Evolutionary conservation across 2,797 vertebrate species (phyloP).

Genomic region (Naso thynnoides): DNA sequence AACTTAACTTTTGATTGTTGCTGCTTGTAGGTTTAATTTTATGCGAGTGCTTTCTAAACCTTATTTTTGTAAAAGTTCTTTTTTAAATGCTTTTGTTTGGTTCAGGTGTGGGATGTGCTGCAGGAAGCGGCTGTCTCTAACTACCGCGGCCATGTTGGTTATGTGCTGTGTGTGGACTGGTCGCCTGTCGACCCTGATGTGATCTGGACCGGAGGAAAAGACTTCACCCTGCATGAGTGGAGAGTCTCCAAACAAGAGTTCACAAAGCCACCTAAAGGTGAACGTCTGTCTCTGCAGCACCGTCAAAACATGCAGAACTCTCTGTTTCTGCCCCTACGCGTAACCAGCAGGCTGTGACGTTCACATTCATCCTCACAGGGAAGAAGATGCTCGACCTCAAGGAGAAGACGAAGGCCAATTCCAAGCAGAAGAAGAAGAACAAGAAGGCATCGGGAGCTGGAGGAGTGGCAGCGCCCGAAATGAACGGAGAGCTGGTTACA

Average conservation of each 20-base stretch:
- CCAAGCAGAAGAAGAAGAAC: constrained; percentile 92
- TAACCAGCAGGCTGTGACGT: too few species aligned
- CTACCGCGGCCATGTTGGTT: constrained; percentile 92
- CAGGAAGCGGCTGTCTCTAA: constrained; percentile 91
- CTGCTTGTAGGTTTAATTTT: too few species aligned
- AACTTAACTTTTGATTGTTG: too few species aligned
- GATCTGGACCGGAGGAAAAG: constrained; percentile 95
- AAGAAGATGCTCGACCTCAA: constrained; percentile 90
- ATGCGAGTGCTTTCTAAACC: too few species aligned
- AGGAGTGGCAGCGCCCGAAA: constrained; percentile 13
- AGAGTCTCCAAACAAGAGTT: constrained; percentile 90
- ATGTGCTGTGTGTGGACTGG: constrained; percentile 94
- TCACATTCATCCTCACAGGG: constrained; percentile 75
- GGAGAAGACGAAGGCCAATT: constrained; percentile 89
- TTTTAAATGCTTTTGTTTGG: too few species aligned
- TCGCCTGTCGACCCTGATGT: constrained; percentile 91
- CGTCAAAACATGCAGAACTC: not conserved
- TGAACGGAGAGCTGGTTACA: constrained; percentile 71
- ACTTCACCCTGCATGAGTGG: constrained; percentile 96
- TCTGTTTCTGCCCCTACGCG: too few species aligned
- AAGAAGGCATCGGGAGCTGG: constrained; percentile 63
- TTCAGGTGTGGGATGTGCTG: constrained; percentile 94
- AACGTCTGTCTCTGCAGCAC: not conserved
- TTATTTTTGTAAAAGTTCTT: too few species aligned
- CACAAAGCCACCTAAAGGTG: constrained; percentile 92